Evolutionary conservation across 2,888 invertebrate species (phyloP).

Genomic region (Notodonta ziczac): DNA sequence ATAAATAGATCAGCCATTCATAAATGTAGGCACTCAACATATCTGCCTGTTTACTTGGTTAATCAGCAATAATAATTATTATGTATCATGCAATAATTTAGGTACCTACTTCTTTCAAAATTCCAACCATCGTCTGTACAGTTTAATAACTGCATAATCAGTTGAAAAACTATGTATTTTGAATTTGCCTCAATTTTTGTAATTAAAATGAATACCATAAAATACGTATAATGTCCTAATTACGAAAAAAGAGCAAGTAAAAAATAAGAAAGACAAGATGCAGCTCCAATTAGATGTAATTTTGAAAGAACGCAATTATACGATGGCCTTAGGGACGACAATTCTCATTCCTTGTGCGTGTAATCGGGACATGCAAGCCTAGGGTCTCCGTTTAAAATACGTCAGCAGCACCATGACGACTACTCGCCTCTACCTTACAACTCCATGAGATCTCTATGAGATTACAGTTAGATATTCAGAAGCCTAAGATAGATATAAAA

Average conservation of each 20-base stretch:
- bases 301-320: constrained; percentile 65
- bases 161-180: too few species aligned
- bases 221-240: neutral
- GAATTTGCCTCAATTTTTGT: too few species aligned
- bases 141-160: too few species aligned
- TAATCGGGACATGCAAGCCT: constrained; percentile 41
- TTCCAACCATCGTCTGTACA: too few species aligned
- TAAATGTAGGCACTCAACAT: constrained; percentile 18
- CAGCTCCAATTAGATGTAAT: constrained; percentile 60
- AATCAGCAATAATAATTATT: neutral
- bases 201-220: neutral
- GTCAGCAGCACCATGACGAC: neutral
- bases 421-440: neutral
- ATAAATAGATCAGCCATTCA: constrained; percentile 30
- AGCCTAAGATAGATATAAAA: too few species aligned
- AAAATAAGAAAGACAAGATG: constrained; percentile 46
- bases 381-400: constrained; percentile 10
- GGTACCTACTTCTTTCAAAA: too few species aligned
- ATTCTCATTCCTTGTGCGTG: constrained; percentile 54
- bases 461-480: neutral
- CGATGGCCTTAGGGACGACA: constrained; percentile 52
- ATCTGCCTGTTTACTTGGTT: constrained; percentile 10
- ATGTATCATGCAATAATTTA: too few species aligned
- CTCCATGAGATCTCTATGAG: too few species aligned
- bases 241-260: constrained; percentile 29